Percentiles rank a stretch among this genome's conserved stretches.
Conservation (phyloP, 2,113 vertebrate genomes). For the Macrotis lagotis region DNA sequence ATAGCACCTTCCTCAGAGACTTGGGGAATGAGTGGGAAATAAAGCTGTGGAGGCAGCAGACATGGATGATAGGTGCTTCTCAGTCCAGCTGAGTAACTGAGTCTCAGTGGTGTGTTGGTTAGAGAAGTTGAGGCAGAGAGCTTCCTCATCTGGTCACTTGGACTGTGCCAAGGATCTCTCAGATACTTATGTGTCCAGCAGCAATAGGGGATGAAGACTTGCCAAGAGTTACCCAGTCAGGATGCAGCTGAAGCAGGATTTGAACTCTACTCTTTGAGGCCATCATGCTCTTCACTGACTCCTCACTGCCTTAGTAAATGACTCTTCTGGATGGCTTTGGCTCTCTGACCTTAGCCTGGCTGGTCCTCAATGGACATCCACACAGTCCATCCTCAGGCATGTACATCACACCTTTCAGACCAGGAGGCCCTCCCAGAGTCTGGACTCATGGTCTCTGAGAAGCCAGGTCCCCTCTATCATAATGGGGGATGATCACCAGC, state of each 20-base stretch:
- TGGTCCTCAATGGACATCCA: too few species aligned
- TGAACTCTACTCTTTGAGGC: not conserved
- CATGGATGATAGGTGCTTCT: not conserved
- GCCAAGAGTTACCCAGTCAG: too few species aligned
- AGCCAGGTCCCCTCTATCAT: not conserved
- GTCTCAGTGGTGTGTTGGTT: too few species aligned
- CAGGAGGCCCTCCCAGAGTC: too few species aligned
- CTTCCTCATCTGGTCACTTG: not conserved
- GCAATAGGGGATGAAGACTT: not conserved
- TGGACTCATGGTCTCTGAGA: not conserved
- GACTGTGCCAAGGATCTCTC: not conserved
- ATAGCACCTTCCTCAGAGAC: not conserved
- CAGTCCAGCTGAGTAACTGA: not conserved
- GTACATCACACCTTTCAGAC: not conserved
- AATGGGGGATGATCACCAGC: not conserved
- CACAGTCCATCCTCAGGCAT: not conserved
- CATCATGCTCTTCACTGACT: too few species aligned
- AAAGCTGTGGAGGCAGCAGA: too few species aligned
- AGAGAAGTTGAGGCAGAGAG: too few species aligned
- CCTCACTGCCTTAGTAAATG: not conserved
- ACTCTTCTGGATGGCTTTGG: not conserved
- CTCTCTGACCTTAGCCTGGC: not conserved
- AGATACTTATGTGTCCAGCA: too few species aligned
- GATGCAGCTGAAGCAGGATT: not conserved
- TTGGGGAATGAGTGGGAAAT: not conserved